A percentile compares a stretch with the other conserved stretches of the same genome.
Conservation (phyloP, 2,113 vertebrate genomes). For the Rhipidura dahli region DNA sequence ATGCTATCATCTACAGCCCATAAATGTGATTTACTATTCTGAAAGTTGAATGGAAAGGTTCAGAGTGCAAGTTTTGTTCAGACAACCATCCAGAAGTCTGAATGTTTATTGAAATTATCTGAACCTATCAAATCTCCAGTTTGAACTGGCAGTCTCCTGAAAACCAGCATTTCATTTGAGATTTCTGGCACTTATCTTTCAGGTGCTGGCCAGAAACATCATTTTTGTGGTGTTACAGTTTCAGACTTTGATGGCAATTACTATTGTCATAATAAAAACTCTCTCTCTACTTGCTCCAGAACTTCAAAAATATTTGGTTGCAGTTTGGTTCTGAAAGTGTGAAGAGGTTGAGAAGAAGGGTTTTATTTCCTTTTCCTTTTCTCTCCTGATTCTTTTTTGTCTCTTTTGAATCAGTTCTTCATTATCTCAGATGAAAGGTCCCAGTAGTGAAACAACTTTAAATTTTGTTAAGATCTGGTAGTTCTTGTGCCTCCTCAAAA, state of each 20-base stretch:
- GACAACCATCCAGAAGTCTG: constrained; percentile 6
- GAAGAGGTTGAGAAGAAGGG: not conserved
- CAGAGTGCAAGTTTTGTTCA: constrained; percentile 12
- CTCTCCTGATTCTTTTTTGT: not conserved
- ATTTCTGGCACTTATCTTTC: constrained; percentile 42
- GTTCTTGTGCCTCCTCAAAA: not conserved
- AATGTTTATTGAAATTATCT: constrained; percentile 33
- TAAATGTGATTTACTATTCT: not conserved
- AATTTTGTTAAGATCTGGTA: not conserved
- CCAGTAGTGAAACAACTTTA: not conserved
- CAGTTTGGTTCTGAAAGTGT: constrained; percentile 19
- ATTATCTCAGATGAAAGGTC: not conserved
- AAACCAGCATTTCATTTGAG: constrained; percentile 43
- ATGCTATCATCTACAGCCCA: not conserved
- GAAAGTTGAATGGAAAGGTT: not conserved
- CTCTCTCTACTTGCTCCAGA: constrained; percentile 8
- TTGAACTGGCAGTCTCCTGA: constrained; percentile 19
- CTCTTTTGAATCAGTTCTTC: not conserved
- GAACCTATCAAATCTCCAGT: constrained; percentile 30
- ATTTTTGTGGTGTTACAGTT: constrained; percentile 45
- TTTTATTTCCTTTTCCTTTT: not conserved
- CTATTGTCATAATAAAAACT: constrained; percentile 12
- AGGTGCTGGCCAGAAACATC: constrained; percentile 52
- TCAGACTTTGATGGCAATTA: constrained; percentile 22
- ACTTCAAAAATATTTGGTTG: not conserved